Percentiles rank a stretch among this genome's conserved stretches.
Evolutionary conservation across 2,113 vertebrate species (phyloP).

Genomic region (Spermophilus dauricus): DNA sequence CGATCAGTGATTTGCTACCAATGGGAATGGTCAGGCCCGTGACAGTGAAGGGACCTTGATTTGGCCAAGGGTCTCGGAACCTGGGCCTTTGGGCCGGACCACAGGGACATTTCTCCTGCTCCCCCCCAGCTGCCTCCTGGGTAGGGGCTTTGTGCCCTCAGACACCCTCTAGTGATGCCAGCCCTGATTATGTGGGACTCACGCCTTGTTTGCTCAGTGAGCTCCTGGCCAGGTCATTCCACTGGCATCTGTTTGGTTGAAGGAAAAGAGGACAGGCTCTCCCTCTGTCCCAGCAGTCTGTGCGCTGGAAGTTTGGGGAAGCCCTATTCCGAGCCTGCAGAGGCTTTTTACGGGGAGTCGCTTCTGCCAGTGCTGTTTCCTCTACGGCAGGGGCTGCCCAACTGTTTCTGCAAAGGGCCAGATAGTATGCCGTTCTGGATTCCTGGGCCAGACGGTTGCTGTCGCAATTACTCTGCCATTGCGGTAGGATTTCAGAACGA

Average conservation of each 20-base stretch:
- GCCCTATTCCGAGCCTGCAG: not conserved
- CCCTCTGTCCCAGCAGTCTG: not conserved
- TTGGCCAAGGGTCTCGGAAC: not conserved
- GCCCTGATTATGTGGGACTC: not conserved
- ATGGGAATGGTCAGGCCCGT: not conserved
- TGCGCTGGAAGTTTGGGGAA: not conserved
- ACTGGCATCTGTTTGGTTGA: not conserved
- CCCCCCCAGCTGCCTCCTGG: not conserved
- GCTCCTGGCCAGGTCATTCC: too few species aligned
- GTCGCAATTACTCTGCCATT: not conserved
- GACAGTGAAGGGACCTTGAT: not conserved
- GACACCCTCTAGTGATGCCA: not conserved
- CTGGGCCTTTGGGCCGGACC: not conserved
- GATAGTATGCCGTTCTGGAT: not conserved
- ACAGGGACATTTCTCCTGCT: not conserved
- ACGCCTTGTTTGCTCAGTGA: too few species aligned
- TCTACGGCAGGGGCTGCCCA: not conserved
- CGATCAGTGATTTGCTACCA: not conserved
- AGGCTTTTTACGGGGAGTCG: not conserved
- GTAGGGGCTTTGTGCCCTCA: not conserved
- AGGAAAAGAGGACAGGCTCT: not conserved
- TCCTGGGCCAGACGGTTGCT: not conserved
- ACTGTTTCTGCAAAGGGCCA: not conserved
- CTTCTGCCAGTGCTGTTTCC: not conserved
- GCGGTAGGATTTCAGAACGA: not conserved